Evolutionary conservation across 2,888 invertebrate genomes (phyloP), one percentile per base, ranked within the genome.

Genomic region (Drosophila neutralis): DNA sequence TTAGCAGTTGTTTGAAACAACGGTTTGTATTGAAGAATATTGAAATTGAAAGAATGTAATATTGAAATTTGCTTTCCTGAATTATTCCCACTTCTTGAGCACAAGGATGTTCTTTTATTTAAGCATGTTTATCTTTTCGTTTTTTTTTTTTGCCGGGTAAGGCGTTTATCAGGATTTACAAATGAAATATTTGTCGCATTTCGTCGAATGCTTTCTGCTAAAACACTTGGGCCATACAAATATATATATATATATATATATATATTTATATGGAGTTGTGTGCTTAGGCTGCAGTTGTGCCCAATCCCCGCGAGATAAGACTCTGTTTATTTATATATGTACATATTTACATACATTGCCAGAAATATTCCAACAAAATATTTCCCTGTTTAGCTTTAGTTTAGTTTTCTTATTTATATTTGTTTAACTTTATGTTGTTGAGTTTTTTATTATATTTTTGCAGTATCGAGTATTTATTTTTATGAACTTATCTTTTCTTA

Each of bases 401-500:
- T 31, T 8, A 2, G 8, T 58, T 31, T 59, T 15, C 31, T 27
- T 45, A 21, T 76, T 29, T 51, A 15, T 51, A 15, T 64, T 51
- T 51, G 35, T 21, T 61, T 75, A 59, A 24, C 21, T 45, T 52
- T 38, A 35, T 29, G 18, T 35, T 49, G 4, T 7, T 33, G 1
- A 45, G 7, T 42, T 35, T 59, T 15, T 36, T 36, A 27, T 27
- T 36, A 27, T 57, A 40, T 59, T 56, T 61, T 71, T 63, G 48
- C 56, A 42, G 48, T 48, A 51, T 73, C n/a, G 21, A 57, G 48
- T 61, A 59, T 69, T 63, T 40, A 45, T 52, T 56, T 49, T 27
- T 53, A 53, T 59, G 45, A 77, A 67, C 27, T 73, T 73, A 73
- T 78, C 67, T 48, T 60, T 49, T 57, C 45, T 36, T 42, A 21